Conservation (phyloP, 30 jellyfish, hydroid and myxozoan species). For the Rhopilema esculentum region DNA sequence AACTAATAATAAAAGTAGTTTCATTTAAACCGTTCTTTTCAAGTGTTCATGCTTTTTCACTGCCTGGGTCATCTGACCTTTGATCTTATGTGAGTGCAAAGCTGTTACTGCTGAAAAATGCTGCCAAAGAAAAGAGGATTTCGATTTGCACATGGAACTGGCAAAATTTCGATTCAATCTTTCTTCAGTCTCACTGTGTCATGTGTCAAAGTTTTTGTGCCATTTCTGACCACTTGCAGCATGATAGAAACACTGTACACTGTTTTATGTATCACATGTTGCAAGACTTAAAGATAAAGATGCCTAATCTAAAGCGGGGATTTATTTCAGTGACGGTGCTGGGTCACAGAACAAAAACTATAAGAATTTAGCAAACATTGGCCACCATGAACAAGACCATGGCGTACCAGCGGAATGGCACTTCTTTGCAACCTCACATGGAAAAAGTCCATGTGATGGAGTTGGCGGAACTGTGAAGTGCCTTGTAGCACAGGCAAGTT, state of each 20-base stretch:
- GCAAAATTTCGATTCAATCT: too few species aligned
- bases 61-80: too few species aligned
- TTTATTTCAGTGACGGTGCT: conserved; percentile 66
- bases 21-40: too few species aligned
- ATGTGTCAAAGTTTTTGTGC: neutral
- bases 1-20: too few species aligned
- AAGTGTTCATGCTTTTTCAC: too few species aligned
- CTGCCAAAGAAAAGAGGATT: too few species aligned
- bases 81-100: too few species aligned
- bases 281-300: conserved; percentile 3
- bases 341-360: conserved; percentile 63
- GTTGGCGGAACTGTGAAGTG: conserved; percentile 61
- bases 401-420: conserved; percentile 69
- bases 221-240: conserved; percentile 3
- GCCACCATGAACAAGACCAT: conserved; percentile 49
- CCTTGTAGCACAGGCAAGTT: conserved; percentile 69
- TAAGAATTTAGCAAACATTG: conserved; percentile 50
- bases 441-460: conserved; percentile 70
- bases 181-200: too few species aligned
- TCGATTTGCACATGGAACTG: too few species aligned
- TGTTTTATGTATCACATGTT: neutral
- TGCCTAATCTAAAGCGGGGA: conserved; percentile 19
- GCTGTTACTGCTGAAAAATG: too few species aligned
- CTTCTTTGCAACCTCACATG: conserved; percentile 64
- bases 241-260: conserved; percentile 33